Percentiles rank a stretch among this genome's conserved stretches.
Evolutionary conservation across 2,113 vertebrate species (phyloP).

Genomic region (Microtus montanus): DNA sequence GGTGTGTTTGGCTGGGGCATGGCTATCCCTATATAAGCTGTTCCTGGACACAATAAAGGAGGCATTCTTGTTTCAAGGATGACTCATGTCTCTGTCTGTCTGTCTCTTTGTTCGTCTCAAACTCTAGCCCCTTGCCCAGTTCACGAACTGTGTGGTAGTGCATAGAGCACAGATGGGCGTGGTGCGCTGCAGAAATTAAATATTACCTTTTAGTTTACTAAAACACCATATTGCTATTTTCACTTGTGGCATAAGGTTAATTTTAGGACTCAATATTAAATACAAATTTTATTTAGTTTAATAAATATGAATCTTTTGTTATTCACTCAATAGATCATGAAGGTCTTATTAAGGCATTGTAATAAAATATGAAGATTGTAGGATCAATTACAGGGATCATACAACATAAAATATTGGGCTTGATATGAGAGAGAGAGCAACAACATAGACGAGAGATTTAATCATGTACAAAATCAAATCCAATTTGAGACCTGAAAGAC

Average conservation of each 20-base stretch:
- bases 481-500: neutral
- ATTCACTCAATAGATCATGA: neutral
- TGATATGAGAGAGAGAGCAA: neutral
- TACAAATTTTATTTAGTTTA: neutral
- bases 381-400: constrained; percentile 1
- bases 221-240: neutral
- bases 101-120: too few species aligned
- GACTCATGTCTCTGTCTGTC: too few species aligned
- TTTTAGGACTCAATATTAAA: neutral
- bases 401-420: neutral
- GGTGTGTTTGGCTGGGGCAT: too few species aligned
- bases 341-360: neutral
- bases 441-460: neutral
- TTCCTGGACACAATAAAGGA: too few species aligned
- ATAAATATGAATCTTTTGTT: neutral
- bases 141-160: too few species aligned
- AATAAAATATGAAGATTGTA: neutral
- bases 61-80: too few species aligned
- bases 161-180: too few species aligned
- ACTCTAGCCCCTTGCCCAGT: too few species aligned
- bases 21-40: too few species aligned
- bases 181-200: neutral
- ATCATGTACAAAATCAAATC: neutral
- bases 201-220: neutral
- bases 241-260: neutral